These are phyloP conservation scores for Drosophila mojavensis DNA, from an alignment of 1,140 invertebrate genomes.

Conservation along the genomic window DNA sequence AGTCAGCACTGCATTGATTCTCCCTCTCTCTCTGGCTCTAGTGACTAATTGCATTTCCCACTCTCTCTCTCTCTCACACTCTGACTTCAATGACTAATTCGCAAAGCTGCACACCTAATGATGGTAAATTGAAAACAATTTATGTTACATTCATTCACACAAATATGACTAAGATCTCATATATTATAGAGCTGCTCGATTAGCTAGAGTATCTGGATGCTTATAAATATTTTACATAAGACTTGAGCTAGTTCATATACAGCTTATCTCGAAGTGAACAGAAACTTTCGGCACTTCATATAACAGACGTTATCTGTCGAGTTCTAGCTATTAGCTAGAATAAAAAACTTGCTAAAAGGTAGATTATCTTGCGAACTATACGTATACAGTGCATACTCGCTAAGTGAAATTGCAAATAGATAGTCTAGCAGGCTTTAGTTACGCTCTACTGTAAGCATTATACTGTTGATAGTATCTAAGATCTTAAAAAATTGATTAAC, in stretches of 20 bases:
- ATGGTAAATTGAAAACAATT: slow-evolving; percentile 42
- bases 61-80: background rate
- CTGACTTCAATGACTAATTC: slow-evolving; percentile 14
- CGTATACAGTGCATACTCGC: background rate
- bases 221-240: background rate
- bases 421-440: no score
- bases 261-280: no score
- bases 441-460: no score
- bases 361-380: slow-evolving; percentile 26
- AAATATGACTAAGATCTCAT: no score
- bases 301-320: background rate
- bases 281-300: no score
- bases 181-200: no score
- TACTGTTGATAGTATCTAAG: no score
- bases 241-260: background rate
- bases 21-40: background rate
- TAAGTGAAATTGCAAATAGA: no score
- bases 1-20: slow-evolving; percentile 19
- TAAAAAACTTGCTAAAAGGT: background rate
- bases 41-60: slow-evolving; percentile 9
- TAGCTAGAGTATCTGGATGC: background rate
- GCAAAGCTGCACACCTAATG: slow-evolving; percentile 40
- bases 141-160: no score
- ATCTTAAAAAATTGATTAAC: no score
- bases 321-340: background rate